Evolutionary conservation across 2,797 vertebrate genomes (phyloP).

Genomic region (Anguilla pacifica): DNA sequence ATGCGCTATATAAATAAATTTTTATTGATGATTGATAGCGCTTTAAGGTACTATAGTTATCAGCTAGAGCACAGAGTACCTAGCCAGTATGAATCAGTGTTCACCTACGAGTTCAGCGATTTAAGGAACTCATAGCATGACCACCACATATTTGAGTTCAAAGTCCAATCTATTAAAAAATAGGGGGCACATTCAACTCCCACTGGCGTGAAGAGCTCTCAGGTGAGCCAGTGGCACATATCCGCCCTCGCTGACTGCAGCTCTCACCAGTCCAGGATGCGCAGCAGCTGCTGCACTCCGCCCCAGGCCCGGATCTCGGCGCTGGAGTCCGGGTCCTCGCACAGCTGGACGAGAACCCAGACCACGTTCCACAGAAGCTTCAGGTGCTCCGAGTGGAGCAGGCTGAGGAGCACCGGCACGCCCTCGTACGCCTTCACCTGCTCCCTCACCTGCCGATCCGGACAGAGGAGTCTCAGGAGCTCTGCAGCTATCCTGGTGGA

Average conservation of each 20-base stretch:
- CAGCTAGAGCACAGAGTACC: neutral
- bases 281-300: conserved; percentile 86
- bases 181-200: neutral
- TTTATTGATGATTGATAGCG: too few species aligned
- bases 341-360: conserved; percentile 91
- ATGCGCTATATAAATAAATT: too few species aligned
- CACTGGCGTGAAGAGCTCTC: neutral
- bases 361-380: conserved; percentile 85
- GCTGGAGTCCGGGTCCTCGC: conserved; percentile 82
- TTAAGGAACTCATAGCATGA: neutral
- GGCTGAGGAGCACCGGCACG: conserved; percentile 83
- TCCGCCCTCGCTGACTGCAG: neutral
- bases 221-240: neutral
- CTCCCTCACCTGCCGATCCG: conserved; percentile 74
- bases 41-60: neutral
- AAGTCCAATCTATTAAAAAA: neutral
- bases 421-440: conserved; percentile 85
- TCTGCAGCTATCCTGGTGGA: conserved; percentile 80
- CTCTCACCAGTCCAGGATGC: conserved; percentile 78
- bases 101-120: neutral
- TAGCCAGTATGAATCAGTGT: neutral
- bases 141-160: neutral
- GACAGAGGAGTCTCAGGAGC: conserved; percentile 82
- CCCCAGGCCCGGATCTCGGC: conserved; percentile 85
- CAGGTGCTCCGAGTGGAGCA: conserved; percentile 82